Base-by-base conservation (phyloP, 2,797 vertebrate genomes). In the Graptemys geographica region DNA sequence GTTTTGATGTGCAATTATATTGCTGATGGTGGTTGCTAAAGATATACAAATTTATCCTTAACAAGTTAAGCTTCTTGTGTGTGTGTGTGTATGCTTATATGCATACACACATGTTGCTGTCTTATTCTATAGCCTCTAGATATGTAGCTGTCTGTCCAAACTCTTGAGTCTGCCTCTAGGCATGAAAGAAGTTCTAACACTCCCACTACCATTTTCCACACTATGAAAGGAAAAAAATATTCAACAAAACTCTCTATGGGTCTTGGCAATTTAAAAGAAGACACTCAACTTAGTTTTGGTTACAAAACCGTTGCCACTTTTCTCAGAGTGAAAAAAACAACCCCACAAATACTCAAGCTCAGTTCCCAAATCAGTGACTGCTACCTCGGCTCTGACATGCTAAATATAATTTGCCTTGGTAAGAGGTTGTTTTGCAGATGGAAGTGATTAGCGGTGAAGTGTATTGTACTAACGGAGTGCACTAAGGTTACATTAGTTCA, bases 401-500 rank as follows among this genome's bases (percentile, higher is more conserved):
- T 76, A 44, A 83, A 37, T 83, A 7, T 31, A 53, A 81, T 88
- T 96, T 82, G 37, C n/a, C 79, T 95, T 89, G 76, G 79, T 84
- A 80, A 91, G 94, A 84, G 86, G 25, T 33, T 81, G 79, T 76
- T 96, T 88, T 93, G 96, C 95, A 91, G 92, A 91, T 95, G 96
- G 96, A 93, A 95, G 47, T 78, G 74, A 95, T 97, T 96, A 96
- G 86, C 86, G 91, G 84, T 94, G 84, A 91, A 96, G 91, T 81
- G 86, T 62, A 95, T 95, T 94, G 92, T 92, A 96, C 88, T 86
- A 87, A 84, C 85, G 86, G 89, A 96, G 92, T 1, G 0, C 91
- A 90, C 93, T 95, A 79, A 84, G 95, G 96, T 97, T 97, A 96
- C 76, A 2, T 89, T 93, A 97, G 96, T 97, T 95, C 95, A 95